Base-by-base conservation (phyloP, 2,113 vertebrate genomes). In the Microtus pennsylvanicus region DNA sequence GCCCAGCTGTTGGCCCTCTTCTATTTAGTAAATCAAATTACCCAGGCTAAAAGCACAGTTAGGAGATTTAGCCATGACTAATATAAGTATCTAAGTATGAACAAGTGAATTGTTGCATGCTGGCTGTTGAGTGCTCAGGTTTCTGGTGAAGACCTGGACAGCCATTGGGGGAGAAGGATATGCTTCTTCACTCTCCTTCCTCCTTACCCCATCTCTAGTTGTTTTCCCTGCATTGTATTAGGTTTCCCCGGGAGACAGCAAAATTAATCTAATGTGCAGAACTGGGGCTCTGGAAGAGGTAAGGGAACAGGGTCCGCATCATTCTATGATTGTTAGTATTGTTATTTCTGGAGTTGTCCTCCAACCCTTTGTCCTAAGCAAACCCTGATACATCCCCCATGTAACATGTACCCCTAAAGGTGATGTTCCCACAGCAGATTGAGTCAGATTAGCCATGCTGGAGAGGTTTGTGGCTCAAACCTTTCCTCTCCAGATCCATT, bases 81-180 rank as follows among this genome's bases (percentile, higher is more conserved):
- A 47, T 35, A 70, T n/a, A 67, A 74, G 28, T 6, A 55, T 93
- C 22, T 52, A 74, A 90, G 16, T 75, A 93, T 89, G 76, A 86
- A 87, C 22, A 65, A 90, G 12, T 72, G 42, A 58, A 92, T 3
- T 50, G 33, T 69, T 92, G 6, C 13, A 0, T 76, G 58, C 35
- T n/a, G 58, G 61, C 33, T 74, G 52, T 87, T 72, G 4, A 4
- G 0, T 89, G 45, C 42, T 47, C 52, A 58, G 55, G 42, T 21
- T 94, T 93, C 75, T 94, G 45, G 52, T 70, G 50, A 85, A 93
- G 85, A 22, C 5, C 5, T 80, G 19, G 9, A 70, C 33, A 69
- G 1, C 76, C 83, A 13, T 47, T 90, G 16, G n/a, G 30, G 89
- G 81, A 94, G 45, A 88, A n/a, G 74, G 92, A 94, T 86, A n/a